These are phyloP conservation scores for Phataginus tetradactyla DNA, from an alignment of 2,797 vertebrate genomes.

Conservation along the genomic window DNA sequence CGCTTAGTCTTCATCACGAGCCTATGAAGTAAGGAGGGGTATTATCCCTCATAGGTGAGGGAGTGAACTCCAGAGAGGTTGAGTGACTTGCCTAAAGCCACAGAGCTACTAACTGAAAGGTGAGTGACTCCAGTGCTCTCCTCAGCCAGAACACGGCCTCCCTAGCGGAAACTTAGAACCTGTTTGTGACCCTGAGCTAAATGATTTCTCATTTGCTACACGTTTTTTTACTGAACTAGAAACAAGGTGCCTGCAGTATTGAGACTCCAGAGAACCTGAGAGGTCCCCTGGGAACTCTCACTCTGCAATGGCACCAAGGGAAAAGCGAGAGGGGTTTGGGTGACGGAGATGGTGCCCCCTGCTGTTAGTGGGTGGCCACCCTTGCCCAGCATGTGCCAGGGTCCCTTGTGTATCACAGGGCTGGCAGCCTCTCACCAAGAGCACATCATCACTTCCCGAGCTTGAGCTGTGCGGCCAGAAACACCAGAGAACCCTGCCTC, in stretches of 20 bases:
- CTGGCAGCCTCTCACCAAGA: neutral
- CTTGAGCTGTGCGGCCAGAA: neutral
- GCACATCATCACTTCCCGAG: fast-evolving
- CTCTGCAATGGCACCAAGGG: neutral
- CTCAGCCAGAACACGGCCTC: neutral
- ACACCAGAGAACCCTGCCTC: too few relatives aligned
- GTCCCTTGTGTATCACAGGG: neutral
- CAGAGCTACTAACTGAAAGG: too few relatives aligned
- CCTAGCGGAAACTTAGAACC: neutral
- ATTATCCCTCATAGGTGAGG: neutral
- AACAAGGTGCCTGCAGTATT: neutral
- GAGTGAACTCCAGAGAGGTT: neutral
- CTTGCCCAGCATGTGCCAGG: fast-evolving
- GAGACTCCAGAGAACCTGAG: neutral
- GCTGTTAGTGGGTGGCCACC: neutral
- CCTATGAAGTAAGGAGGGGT: fast-evolving
- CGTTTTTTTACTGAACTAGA: neutral
- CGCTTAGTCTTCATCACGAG: neutral
- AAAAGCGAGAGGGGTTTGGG: neutral
- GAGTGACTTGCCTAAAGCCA: neutral
- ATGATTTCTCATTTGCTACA: neutral
- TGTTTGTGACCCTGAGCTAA: neutral
- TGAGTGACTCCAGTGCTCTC: neutral
- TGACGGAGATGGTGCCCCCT: neutral
- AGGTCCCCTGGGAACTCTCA: fast-evolving